Base-by-base conservation (phyloP, 2,888 invertebrate genomes). In the Lampropteryx suffumata region DNA sequence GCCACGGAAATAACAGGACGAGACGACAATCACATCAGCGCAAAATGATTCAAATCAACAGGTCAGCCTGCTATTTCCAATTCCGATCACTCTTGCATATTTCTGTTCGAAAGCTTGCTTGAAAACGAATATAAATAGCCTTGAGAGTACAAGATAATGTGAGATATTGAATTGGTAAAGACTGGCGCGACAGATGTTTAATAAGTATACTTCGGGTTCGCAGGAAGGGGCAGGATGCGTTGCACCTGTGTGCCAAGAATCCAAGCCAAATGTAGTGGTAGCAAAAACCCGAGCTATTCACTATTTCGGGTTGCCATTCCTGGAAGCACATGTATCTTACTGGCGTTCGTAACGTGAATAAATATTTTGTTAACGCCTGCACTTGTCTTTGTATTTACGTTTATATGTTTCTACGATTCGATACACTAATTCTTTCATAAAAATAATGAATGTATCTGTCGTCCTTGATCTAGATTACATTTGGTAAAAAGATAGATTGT, bases 41-140 rank as follows among this genome's bases (percentile, higher is more conserved):
- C 83, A 82, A 85, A 87, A 84, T 84, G 76, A 74, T 73, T 78
- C 76, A 76, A 82, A 81, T 85, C 86, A 86, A 87, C 86, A 87
- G 82, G 84, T 84, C 72, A 68, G 49, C 60, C 26, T 67, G 64
- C 57, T 65, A 71, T 74, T 72, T 57, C 47, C 40, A 46, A 50
- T 49, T 48, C 4, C 17, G 17, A 17, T 51, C 44, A 35, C 26
- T 17, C 4, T 17, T 17, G 17, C 4, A 24, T 4, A 24, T 1
- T 21, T 21, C 2, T 21, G 21, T 24, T 33, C 33, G 17, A 49
- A 52, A 40, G 45, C 58, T 43, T 35, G 41, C 10, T 49, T 17
- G 26, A 50, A 52, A 54, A 33, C 21, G 14, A 49, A 56, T 37
- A 29, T 42, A 51, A 52, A 59, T 27, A 55, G 27, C 8, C 6